These are phyloP conservation scores for Thaumetopoea pityocampa DNA, from an alignment of 1,140 invertebrate genomes.

Conservation along the genomic window DNA sequence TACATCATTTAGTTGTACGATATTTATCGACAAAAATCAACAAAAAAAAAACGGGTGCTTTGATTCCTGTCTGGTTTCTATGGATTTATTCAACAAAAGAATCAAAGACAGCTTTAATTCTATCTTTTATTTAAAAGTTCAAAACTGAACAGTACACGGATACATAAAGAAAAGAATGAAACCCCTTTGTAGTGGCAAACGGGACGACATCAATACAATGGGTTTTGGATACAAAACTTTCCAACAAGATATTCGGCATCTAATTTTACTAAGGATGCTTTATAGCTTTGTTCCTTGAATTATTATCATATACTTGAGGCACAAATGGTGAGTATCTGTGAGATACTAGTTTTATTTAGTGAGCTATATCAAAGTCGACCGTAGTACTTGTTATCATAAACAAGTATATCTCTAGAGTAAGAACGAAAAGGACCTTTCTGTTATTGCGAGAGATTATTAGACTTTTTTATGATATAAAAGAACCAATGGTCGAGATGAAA, in stretches of 20 bases:
- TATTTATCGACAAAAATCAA: too few species aligned
- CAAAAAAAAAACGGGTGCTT: slow-evolving; percentile 4
- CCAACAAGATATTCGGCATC: slow-evolving; percentile 2
- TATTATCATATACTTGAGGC: background rate
- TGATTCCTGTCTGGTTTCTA: slow-evolving; percentile 2
- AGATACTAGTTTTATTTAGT: background rate
- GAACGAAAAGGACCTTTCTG: slow-evolving; percentile 10
- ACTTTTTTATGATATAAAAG: slow-evolving; percentile 20
- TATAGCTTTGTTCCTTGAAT: slow-evolving; percentile 1
- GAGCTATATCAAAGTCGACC: slow-evolving; percentile 3
- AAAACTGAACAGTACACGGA: slow-evolving; percentile 11
- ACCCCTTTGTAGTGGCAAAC: slow-evolving; percentile 9
- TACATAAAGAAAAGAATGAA: slow-evolving; percentile 16
- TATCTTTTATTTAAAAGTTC: slow-evolving; percentile 10
- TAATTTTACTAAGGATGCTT: slow-evolving; percentile 3
- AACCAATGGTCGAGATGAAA: slow-evolving; percentile 7
- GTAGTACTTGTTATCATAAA: slow-evolving; percentile 1
- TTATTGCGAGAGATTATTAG: slow-evolving; percentile 15
- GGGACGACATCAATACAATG: slow-evolving; percentile 1
- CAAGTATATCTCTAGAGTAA: slow-evolving; percentile 4
- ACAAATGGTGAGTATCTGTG: background rate
- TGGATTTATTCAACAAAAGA: too few species aligned
- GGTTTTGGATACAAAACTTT: slow-evolving; percentile 10
- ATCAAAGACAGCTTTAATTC: slow-evolving; percentile 12
- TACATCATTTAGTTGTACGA: too few species aligned